These are phyloP conservation scores for Listronotus oregonensis DNA, from an alignment of 1,140 invertebrate species.

Conservation along the genomic window DNA sequence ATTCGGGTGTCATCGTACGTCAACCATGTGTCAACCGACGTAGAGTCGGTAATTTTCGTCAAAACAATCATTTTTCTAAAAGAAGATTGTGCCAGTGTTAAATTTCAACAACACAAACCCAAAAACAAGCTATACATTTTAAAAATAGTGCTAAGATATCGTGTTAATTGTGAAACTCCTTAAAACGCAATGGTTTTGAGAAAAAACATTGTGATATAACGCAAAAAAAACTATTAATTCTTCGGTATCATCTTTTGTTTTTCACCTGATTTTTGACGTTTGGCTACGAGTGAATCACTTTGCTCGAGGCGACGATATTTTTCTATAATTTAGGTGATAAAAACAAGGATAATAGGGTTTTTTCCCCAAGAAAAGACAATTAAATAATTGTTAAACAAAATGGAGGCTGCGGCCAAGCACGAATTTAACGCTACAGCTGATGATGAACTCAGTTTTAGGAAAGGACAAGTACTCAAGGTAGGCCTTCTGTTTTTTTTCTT, in stretches of 20 bases:
- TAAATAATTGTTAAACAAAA: slow-evolving; percentile 54
- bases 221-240: background rate
- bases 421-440: slow-evolving; percentile 97
- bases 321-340: slow-evolving; percentile 18
- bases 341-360: background rate
- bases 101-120: slow-evolving; percentile 20
- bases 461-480: slow-evolving; percentile 95
- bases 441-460: slow-evolving; percentile 97
- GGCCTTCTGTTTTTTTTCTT: slow-evolving; percentile 32
- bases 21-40: too few species aligned
- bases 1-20: background rate
- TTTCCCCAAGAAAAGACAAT: slow-evolving; percentile 8
- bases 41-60: slow-evolving; percentile 23
- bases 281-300: slow-evolving; percentile 31
- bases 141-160: background rate
- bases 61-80: slow-evolving; percentile 15
- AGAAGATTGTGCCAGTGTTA: slow-evolving; percentile 21
- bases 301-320: slow-evolving; percentile 19
- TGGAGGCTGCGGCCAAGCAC: slow-evolving; percentile 99
- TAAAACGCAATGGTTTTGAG: slow-evolving; percentile 14
- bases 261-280: slow-evolving; percentile 39
- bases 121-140: background rate
- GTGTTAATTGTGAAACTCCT: background rate
- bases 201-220: background rate
- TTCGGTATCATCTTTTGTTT: slow-evolving; percentile 26